Evolutionary conservation across 2,797 vertebrate genomes (phyloP).

Genomic region (Ptychobarbus kaznakovi): DNA sequence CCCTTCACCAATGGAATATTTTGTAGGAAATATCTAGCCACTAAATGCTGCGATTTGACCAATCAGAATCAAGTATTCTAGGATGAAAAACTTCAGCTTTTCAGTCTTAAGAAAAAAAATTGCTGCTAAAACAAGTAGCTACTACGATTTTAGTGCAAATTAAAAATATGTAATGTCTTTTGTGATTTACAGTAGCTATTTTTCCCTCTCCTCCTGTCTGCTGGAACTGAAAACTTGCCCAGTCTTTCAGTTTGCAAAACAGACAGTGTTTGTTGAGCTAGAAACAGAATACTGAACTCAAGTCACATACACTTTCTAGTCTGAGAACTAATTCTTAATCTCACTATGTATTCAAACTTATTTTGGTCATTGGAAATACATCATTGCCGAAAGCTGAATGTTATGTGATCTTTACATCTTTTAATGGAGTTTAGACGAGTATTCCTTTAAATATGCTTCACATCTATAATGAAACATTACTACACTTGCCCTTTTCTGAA

Average conservation of each 20-base stretch:
- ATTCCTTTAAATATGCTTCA: constrained; percentile 49
- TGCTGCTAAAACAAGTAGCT: constrained; percentile 28
- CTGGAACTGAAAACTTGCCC: constrained; percentile 14
- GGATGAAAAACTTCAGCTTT: neutral
- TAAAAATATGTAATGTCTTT: constrained; percentile 40
- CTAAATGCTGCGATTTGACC: neutral
- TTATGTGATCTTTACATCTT: constrained; percentile 48
- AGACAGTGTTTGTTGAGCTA: constrained; percentile 32
- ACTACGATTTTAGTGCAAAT: constrained; percentile 42
- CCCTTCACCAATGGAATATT: neutral
- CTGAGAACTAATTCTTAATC: constrained; percentile 9
- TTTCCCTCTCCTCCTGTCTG: constrained; percentile 16
- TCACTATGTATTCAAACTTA: constrained; percentile 19
- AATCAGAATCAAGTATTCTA: constrained; percentile 1
- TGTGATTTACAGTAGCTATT: constrained; percentile 41
- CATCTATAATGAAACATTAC: constrained; percentile 49
- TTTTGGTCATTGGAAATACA: constrained; percentile 22
- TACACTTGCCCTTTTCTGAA: constrained; percentile 60
- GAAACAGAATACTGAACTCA: constrained; percentile 1
- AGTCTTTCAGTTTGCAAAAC: constrained; percentile 24
- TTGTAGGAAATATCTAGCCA: neutral
- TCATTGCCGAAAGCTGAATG: constrained; percentile 17
- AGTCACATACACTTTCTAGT: constrained; percentile 8
- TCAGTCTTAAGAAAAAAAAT: neutral
- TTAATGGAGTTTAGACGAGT: constrained; percentile 54